Conservation (phyloP, 2,797 vertebrate species). For the Sandelia bainsii region DNA sequence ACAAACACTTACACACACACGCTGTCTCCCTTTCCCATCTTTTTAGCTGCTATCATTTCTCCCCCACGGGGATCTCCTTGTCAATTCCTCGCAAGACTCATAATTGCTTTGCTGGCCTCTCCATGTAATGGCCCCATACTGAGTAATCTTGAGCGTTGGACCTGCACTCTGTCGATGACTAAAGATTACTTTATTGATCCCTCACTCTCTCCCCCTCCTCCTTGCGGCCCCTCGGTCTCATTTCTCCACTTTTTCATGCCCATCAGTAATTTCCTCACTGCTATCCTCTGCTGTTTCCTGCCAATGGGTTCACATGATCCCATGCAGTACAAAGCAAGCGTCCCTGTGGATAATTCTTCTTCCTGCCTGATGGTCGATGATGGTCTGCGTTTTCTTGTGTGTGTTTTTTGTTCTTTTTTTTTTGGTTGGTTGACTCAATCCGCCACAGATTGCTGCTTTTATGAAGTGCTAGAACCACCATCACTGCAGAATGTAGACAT, state of each 20-base stretch:
- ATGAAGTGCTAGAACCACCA: background rate
- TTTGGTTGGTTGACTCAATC: slow-evolving; percentile 12
- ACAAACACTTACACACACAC: background rate
- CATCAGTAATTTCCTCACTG: slow-evolving; percentile 56
- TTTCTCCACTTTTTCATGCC: slow-evolving; percentile 50
- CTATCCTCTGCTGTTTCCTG: slow-evolving; percentile 50
- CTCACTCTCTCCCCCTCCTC: background rate
- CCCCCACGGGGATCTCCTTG: slow-evolving; percentile 67
- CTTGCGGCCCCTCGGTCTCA: slow-evolving; percentile 19
- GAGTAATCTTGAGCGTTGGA: slow-evolving; percentile 70
- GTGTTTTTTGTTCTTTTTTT: slow-evolving; percentile 17
- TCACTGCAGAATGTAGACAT: background rate
- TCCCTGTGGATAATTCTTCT: slow-evolving; percentile 41
- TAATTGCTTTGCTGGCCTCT: slow-evolving; percentile 81
- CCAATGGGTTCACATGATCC: slow-evolving; percentile 47
- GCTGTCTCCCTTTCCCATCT: slow-evolving; percentile 23
- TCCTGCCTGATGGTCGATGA: slow-evolving; percentile 29
- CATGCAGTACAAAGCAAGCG: slow-evolving; percentile 46
- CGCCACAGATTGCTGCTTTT: slow-evolving; percentile 2
- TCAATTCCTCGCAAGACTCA: slow-evolving; percentile 76
- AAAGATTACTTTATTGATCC: slow-evolving; percentile 82
- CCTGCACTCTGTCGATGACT: slow-evolving; percentile 68
- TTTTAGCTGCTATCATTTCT: slow-evolving; percentile 63
- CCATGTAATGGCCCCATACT: slow-evolving; percentile 73
- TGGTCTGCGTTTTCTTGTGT: slow-evolving; percentile 9